These are phyloP conservation scores for Gymnoscelis rufifasciata DNA, from an alignment of 2,888 invertebrate genomes.

Conservation along the genomic window DNA sequence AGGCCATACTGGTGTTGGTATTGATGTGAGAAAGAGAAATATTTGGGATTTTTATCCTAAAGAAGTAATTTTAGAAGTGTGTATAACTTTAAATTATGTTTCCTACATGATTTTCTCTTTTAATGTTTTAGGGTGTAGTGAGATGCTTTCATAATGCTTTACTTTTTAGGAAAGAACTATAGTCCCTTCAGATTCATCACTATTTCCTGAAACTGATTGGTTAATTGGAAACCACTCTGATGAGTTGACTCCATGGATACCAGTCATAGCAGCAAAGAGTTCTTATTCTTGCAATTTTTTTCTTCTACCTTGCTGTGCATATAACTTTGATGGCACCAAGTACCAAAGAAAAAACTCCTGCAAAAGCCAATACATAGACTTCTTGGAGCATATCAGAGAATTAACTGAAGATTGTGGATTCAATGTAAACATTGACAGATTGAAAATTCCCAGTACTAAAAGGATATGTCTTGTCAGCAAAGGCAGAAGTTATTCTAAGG, in stretches of 20 bases:
- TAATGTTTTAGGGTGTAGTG: too few relatives aligned
- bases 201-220: conserved; percentile 90
- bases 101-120: too few relatives aligned
- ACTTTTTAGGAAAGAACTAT: conserved; percentile 80
- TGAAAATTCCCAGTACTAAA: conserved; percentile 98
- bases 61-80: conserved; percentile 82
- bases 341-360: conserved; percentile 85
- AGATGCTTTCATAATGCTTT: neutral
- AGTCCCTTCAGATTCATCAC: conserved; percentile 81
- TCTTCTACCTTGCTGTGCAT: conserved; percentile 96
- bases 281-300: conserved; percentile 89
- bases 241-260: conserved; percentile 99
- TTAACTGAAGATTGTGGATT: conserved; percentile 87
- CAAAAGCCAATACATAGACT: conserved; percentile 88
- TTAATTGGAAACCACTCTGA: conserved; percentile 99
- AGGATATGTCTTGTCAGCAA: conserved; percentile 87
- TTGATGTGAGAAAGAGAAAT: conserved; percentile 90
- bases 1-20: conserved; percentile 89
- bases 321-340: conserved; percentile 92
- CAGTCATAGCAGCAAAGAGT: conserved; percentile 91
- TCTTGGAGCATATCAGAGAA: conserved; percentile 81
- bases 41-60: conserved; percentile 91
- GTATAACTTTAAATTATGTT: conserved; percentile 7
- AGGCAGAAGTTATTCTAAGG: conserved; percentile 60
- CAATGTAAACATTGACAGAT: conserved; percentile 84